Percentiles rank a stretch among this genome's conserved stretches.
Conservation (phyloP, 2,113 vertebrate species). For the Elaphurus davidianus region DNA sequence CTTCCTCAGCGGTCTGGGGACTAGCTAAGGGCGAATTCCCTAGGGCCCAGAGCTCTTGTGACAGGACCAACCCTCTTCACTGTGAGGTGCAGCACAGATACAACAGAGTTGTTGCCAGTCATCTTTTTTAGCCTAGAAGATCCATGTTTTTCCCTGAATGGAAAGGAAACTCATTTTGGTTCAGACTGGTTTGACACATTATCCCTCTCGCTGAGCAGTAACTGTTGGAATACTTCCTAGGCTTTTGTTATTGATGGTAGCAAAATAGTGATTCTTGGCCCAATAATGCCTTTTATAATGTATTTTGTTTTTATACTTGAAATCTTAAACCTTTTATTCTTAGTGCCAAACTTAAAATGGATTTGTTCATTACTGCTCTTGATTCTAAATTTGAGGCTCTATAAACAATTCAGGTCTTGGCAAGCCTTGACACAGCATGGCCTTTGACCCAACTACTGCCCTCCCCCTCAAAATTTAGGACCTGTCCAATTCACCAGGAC, state of each 20-base stretch:
- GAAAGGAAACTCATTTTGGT: not conserved
- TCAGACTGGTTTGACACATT: not conserved
- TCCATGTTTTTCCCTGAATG: not conserved
- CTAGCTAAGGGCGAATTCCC: too few relatives aligned
- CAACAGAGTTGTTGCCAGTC: too few relatives aligned
- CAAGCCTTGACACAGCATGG: not conserved
- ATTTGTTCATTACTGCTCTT: not conserved
- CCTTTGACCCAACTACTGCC: not conserved
- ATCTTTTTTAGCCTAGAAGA: not conserved
- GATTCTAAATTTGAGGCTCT: not conserved
- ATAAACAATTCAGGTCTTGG: not conserved
- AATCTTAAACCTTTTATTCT: constrained; percentile 16
- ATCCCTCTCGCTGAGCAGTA: not conserved
- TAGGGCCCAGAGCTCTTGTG: not conserved
- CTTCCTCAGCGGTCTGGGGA: not conserved
- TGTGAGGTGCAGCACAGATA: not conserved
- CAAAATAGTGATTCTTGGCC: not conserved
- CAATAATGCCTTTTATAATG: not conserved
- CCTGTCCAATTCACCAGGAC: not conserved
- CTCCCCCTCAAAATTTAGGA: not conserved
- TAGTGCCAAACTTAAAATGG: not conserved
- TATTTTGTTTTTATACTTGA: not conserved
- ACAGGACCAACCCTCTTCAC: not conserved
- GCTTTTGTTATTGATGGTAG: not conserved
- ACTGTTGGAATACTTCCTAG: not conserved